phyloP scores from a whole-genome alignment of 1,140 invertebrate species.

The Zaprionus vittiger region DNA sequence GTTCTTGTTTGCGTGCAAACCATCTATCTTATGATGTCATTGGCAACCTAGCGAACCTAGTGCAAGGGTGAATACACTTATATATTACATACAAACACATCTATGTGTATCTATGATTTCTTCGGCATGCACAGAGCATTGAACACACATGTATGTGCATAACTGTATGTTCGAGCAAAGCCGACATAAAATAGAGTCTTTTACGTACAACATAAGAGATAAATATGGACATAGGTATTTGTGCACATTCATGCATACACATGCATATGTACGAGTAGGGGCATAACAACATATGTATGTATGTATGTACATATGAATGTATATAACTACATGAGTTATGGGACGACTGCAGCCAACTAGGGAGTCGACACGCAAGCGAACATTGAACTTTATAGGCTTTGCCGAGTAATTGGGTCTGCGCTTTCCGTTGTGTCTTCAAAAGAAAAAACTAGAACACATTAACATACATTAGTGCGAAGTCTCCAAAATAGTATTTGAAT shows the following conservation, averaged over 20 bases:
- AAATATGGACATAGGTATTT: slow-evolving; percentile 12
- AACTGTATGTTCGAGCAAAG: neutral
- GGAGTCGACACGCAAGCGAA: slow-evolving; percentile 29
- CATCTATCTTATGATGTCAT: slow-evolving; percentile 10
- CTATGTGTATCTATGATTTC: neutral
- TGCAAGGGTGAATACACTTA: neutral
- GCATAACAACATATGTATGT: neutral
- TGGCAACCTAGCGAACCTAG: neutral
- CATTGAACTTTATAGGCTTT: slow-evolving; percentile 38
- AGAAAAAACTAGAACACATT: slow-evolving; percentile 5
- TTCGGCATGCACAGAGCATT: neutral
- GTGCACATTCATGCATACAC: slow-evolving; percentile 12
- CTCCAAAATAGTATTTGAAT: slow-evolving; percentile 15
- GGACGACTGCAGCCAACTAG: slow-evolving; percentile 18
- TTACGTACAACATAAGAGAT: slow-evolving; percentile 1
- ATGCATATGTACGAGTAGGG: neutral
- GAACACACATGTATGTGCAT: neutral
- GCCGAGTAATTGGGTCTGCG: slow-evolving; percentile 8
- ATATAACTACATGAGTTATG: slow-evolving; percentile 16
- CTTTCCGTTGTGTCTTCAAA: slow-evolving; percentile 3
- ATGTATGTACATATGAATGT: neutral
- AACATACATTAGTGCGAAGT: neutral
- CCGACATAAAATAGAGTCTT: slow-evolving; percentile 1
- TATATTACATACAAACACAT: neutral
- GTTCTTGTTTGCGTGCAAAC: neutral